Conservation (phyloP, 2,113 vertebrate genomes). For the Crotalus horridus region DNA sequence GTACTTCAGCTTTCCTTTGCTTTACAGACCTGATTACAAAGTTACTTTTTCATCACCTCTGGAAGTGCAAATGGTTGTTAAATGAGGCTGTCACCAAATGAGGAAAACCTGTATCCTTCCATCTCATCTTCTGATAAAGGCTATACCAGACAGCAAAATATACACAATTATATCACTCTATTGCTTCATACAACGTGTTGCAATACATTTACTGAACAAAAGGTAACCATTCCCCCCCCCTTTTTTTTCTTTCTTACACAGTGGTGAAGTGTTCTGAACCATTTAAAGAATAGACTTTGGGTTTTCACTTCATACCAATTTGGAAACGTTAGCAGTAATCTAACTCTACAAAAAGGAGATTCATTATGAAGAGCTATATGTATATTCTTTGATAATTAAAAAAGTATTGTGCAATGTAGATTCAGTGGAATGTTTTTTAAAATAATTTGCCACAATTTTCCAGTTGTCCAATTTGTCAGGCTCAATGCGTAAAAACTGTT, state of each 20-base stretch:
- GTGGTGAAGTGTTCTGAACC: background rate
- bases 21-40: background rate
- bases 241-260: background rate
- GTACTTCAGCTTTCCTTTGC: background rate
- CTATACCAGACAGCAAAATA: background rate
- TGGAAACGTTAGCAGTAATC: background rate
- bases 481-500: background rate
- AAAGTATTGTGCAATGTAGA: background rate
- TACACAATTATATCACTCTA: background rate
- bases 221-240: background rate
- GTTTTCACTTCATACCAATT: constrained; percentile 1
- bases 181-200: constrained; percentile 32
- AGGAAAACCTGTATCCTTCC: background rate
- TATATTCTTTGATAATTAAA: too few relatives aligned
- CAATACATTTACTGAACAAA: constrained; percentile 22
- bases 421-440: background rate
- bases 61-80: background rate
- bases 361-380: background rate
- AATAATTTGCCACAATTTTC: background rate
- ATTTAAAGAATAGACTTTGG: background rate
- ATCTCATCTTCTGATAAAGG: background rate
- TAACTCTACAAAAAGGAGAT: background rate
- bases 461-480: background rate
- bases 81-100: background rate
- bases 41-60: background rate